Evolutionary conservation across 2,797 vertebrate genomes (phyloP).

Genomic region (Vespertilio murinus): DNA sequence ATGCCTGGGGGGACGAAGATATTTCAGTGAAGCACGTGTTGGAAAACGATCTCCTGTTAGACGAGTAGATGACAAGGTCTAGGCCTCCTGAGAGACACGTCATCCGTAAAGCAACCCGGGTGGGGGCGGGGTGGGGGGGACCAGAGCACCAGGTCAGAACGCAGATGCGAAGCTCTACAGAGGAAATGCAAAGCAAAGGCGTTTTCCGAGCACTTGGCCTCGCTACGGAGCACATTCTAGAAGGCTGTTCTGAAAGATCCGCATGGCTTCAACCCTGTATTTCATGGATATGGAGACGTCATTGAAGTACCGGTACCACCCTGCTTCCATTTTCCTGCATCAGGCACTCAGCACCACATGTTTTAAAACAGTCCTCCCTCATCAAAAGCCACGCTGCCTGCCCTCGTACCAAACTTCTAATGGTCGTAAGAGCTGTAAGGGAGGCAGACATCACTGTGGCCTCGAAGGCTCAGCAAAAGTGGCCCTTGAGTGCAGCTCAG

Average conservation of each 20-base stretch:
- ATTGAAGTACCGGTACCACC: not conserved
- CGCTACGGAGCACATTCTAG: not conserved
- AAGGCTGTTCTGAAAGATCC: not conserved
- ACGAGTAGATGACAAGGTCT: not conserved
- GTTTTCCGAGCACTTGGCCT: not conserved
- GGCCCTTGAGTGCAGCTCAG: not conserved
- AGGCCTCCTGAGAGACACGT: not conserved
- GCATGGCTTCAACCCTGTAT: not conserved
- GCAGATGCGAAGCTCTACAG: not conserved
- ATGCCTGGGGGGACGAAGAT: not conserved
- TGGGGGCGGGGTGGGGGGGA: fast-evolving
- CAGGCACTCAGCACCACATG: not conserved
- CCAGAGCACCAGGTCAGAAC: not conserved
- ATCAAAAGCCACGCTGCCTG: not conserved
- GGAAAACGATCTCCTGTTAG: not conserved
- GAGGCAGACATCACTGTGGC: not conserved
- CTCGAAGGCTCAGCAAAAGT: not conserved
- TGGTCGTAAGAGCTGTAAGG: not conserved
- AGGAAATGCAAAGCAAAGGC: not conserved
- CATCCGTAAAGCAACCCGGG: not conserved
- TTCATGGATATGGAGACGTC: not conserved
- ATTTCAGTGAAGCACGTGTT: not conserved
- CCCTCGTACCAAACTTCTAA: not conserved
- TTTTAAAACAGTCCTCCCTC: not conserved
- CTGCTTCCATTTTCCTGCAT: not conserved